phyloP scores from a whole-genome alignment of 2,888 invertebrate species.

The Eupithecia tripunctaria region DNA sequence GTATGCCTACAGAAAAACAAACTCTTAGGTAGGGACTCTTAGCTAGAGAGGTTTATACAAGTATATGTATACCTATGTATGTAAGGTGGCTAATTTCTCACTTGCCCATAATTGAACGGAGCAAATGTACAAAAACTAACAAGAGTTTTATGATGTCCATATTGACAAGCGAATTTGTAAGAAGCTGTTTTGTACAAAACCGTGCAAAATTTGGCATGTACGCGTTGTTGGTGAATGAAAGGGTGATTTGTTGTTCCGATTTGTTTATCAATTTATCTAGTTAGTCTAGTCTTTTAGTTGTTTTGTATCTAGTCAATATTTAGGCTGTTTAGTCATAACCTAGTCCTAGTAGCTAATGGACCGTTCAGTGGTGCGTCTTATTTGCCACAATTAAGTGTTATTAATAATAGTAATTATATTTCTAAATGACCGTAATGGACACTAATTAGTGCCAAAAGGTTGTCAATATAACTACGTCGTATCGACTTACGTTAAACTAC shows the following conservation, averaged over 20 bases:
- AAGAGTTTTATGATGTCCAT: background rate
- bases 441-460: background rate
- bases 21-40: background rate
- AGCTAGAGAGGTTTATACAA: background rate
- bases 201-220: background rate
- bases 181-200: background rate
- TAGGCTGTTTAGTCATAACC: conserved; percentile 19
- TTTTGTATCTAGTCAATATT: conserved; percentile 43
- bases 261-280: conserved; percentile 18
- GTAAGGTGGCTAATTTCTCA: background rate
- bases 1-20: background rate
- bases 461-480: too few relatives aligned
- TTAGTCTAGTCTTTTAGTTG: conserved; percentile 17
- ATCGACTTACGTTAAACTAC: background rate
- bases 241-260: background rate
- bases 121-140: background rate
- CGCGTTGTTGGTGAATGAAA: conserved; percentile 16
- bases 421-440: background rate
- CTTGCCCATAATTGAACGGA: background rate
- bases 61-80: background rate
- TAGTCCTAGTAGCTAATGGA: conserved; percentile 15
- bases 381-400: background rate
- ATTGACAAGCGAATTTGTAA: background rate
- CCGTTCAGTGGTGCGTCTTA: conserved; percentile 16
- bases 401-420: background rate